A percentile compares a stretch with the other conserved stretches of the same genome.
Evolutionary conservation across 2,797 vertebrate species (phyloP).

Genomic region (Tenualosa ilisha): DNA sequence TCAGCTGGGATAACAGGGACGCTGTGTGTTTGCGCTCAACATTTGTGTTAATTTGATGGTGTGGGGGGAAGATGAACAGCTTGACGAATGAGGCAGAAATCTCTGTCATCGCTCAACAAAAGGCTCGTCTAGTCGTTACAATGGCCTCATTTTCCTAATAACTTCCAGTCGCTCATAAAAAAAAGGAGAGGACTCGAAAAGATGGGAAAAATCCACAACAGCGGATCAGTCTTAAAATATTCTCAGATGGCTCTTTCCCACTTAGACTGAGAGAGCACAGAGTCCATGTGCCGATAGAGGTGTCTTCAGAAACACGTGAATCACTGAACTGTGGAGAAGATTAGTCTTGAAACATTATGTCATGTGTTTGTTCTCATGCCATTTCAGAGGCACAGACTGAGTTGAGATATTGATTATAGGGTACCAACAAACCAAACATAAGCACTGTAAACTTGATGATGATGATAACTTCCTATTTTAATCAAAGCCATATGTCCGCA

Average conservation of each 20-base stretch:
- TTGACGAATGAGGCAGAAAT: conserved; percentile 57
- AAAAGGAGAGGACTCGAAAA: conserved; percentile 58
- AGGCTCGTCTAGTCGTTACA: conserved; percentile 52
- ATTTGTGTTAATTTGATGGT: conserved; percentile 76
- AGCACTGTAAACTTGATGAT: conserved; percentile 6
- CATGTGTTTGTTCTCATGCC: conserved; percentile 14
- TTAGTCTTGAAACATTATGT: neutral
- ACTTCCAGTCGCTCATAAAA: conserved; percentile 80
- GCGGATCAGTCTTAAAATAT: conserved; percentile 49
- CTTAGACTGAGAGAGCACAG: conserved; percentile 20
- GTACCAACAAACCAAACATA: neutral
- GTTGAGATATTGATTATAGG: neutral
- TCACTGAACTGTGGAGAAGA: neutral
- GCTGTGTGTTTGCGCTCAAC: conserved; percentile 51
- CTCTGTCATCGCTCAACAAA: conserved; percentile 58
- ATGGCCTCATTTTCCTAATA: conserved; percentile 76
- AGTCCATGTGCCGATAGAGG: neutral
- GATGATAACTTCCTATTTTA: conserved; percentile 10
- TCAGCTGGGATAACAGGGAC: conserved; percentile 30
- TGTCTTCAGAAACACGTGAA: neutral
- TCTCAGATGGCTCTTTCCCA: conserved; percentile 44
- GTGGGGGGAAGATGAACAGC: conserved; percentile 58
- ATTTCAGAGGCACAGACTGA: neutral
- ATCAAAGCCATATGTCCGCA: neutral
- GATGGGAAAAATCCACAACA: conserved; percentile 69